Evolutionary conservation across 1,140 invertebrate species (phyloP), one percentile per base, ranked within the genome.

Genomic region (Pristionchus pacificus): DNA sequence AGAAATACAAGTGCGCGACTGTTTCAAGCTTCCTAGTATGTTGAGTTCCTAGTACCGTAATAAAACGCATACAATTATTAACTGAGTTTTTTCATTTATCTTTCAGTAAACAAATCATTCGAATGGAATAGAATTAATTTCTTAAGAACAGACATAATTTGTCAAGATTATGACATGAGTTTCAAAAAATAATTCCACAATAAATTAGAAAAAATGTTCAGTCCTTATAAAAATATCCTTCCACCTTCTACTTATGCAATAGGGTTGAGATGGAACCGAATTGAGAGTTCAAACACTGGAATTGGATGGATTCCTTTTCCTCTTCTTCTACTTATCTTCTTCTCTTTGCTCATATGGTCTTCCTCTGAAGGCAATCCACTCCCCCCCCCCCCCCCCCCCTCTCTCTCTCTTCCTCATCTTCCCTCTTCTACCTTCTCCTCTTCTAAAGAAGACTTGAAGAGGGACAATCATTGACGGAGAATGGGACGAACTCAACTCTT

Each of bases 51-150:
- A n/a, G n/a, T n/a, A n/a, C n/a, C n/a, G n/a, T n/a, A n/a, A n/a
- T n/a, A n/a, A n/a, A n/a, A n/a, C n/a, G n/a, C n/a, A n/a, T n/a
- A n/a, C n/a, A n/a, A n/a, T n/a, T n/a, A n/a, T n/a, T n/a, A n/a
- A n/a, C n/a, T n/a, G n/a, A n/a, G n/a, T n/a, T n/a, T 66, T 66
- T 65, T 65, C 32, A 65, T 32, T 32, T 65, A 65, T 65, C 57
- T 65, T 65, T 58, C 57, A 30, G 59, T 49, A 62, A 13, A 33
- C 24, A 64, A 33, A n/a, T 38, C 25, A 27, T 38, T 33, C 31
- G 27, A 15, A n/a, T n/a, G 10, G 62, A 64, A 64, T 2, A 64
- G 28, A 31, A 62, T 19, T 15, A 1, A 32, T 64, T 64, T 15
- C 28, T 30, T 30, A 27, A 30, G 15, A 62, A 31, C 14, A 62